phyloP scores from a whole-genome alignment of 37 sponge, comb jelly and placozoan species.

The Haliclona indistincta region DNA sequence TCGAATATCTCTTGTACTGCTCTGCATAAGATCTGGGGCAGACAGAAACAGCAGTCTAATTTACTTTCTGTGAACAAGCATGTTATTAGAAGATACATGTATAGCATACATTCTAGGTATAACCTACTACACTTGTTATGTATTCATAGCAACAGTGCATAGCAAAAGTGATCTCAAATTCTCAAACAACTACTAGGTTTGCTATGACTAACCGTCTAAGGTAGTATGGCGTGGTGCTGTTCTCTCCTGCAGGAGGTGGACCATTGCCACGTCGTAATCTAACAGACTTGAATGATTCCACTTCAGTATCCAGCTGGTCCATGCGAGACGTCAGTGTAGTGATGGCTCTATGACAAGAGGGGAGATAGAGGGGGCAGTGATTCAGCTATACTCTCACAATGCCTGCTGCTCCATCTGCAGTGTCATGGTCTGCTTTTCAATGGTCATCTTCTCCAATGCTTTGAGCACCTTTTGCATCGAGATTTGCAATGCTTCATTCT shows the following conservation, averaged over 20 bases:
- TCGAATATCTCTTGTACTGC: conserved; percentile 66
- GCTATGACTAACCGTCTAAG: too few species aligned
- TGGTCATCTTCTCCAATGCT: conserved; percentile 30
- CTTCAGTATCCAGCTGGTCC: conserved; percentile 54
- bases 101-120: too few species aligned
- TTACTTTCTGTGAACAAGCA: too few species aligned
- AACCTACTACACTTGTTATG: too few species aligned
- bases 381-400: conserved; percentile 10
- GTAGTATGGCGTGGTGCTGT: conserved; percentile 16
- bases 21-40: too few species aligned
- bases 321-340: conserved; percentile 64
- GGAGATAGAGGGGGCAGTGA: not conserved
- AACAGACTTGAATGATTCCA: conserved; percentile 26
- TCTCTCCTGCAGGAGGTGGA: not conserved
- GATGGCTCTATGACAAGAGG: conserved; percentile 36
- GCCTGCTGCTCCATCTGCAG: conserved; percentile 58
- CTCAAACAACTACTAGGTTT: too few species aligned
- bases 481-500: conserved; percentile 32
- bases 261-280: conserved; percentile 21
- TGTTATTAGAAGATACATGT: too few species aligned
- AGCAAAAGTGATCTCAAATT: too few species aligned
- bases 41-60: too few species aligned
- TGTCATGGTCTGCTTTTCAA: conserved; percentile 45
- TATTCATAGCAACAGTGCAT: too few species aligned
- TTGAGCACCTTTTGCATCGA: conserved; percentile 26